These are phyloP conservation scores for Nymphalis io DNA, from an alignment of 1,140 invertebrate genomes.

Conservation along the genomic window DNA sequence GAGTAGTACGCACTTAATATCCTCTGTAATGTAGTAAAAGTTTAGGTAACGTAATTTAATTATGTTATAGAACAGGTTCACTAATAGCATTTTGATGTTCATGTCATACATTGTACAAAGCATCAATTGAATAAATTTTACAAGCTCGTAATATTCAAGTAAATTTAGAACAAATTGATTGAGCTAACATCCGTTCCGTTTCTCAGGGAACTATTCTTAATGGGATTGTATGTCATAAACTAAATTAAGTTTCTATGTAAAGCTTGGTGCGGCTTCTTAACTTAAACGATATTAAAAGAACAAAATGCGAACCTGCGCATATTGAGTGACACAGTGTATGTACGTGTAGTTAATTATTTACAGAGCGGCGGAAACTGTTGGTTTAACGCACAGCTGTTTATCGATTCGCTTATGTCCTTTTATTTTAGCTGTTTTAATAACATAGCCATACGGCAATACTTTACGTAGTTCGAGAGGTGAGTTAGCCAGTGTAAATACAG, in stretches of 20 bases:
- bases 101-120: conserved; percentile 6
- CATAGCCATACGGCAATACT: too few species aligned
- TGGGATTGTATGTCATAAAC: conserved; percentile 44
- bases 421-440: too few species aligned
- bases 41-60: conserved; percentile 22
- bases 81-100: conserved; percentile 31
- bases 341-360: conserved; percentile 42
- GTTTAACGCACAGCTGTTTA: conserved; percentile 22
- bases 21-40: too few species aligned
- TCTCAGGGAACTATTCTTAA: conserved; percentile 29
- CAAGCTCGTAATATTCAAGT: conserved; percentile 15
- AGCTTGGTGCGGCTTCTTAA: conserved; percentile 44
- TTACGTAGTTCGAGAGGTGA: too few species aligned
- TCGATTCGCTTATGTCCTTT: conserved; percentile 28
- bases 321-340: conserved; percentile 37
- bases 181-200: neutral
- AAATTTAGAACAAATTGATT: conserved; percentile 4
- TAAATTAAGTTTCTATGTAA: conserved; percentile 36
- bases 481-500: too few species aligned
- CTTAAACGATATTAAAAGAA: conserved; percentile 45
- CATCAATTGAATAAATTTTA: conserved; percentile 11
- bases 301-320: conserved; percentile 47
- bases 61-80: conserved; percentile 33
- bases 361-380: conserved; percentile 5
- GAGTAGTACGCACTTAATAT: neutral